Base-by-base conservation (phyloP, 2,888 invertebrate genomes). In the Cactoblastis cactorum region DNA sequence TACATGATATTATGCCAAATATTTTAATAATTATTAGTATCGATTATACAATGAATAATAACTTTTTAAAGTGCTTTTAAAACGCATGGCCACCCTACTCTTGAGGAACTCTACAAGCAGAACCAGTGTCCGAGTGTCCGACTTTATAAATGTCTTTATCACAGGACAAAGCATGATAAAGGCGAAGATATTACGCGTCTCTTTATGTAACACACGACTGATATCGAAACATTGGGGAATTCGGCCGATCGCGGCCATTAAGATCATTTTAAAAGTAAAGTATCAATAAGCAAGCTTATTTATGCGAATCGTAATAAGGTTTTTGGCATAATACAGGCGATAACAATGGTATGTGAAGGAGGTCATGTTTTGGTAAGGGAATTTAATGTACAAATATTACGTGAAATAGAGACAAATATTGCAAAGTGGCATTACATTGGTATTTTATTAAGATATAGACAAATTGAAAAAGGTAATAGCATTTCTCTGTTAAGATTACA, bases 141-240 rank as follows among this genome's bases (percentile, higher is more conserved):
- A 61, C 52, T 60, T 58, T 62, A 59, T 37, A 47, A 47, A 79
- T 69, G 69, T 74, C 77, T 77, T 77, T 73, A 78, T 81, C 73
- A 64, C 65, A 56, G 67, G 65, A 72, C 66, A 64, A 54, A 60
- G 61, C 65, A 71, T 67, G 65, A 71, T 65, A 71, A 74, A 63
- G 63, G 58, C 59, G 62, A 65, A 69, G 66, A 59, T 65, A 65
- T 69, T 71, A 63, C 65, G 61, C 68, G 66, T 61, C 5, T 55
- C 57, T 74, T 80, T 83, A 80, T 72, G 67, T 75, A 81, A 80
- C 66, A 55, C 52, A 57, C 62, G 59, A 60, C 63, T 65, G 67
- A 71, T 74, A 74, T 66, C 67, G 72, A 77, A 76, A 74, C 71
- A 75, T 77, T 74, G 66, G 65, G 60, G 70, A 77, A 75, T 64